These are phyloP conservation scores for Synchiropus splendidus DNA, from an alignment of 2,113 vertebrate genomes.

Conservation along the genomic window DNA sequence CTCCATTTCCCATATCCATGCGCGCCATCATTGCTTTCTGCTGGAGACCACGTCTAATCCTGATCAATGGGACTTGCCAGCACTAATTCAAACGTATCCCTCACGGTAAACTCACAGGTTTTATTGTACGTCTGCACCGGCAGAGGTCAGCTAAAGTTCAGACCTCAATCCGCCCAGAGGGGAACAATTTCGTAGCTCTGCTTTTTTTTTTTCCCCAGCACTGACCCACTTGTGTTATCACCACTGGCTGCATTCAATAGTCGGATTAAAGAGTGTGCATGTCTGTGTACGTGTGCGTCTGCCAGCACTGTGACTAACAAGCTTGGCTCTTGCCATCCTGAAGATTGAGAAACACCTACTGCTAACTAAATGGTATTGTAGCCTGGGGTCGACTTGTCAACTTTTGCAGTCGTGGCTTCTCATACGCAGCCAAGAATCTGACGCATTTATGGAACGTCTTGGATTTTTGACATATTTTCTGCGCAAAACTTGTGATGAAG, in stretches of 20 bases:
- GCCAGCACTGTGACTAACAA: conserved; percentile 56
- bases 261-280: conserved; percentile 56
- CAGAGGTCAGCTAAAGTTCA: conserved; percentile 62
- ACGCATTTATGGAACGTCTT: too few species aligned
- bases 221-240: conserved; percentile 63
- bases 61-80: conserved; percentile 38
- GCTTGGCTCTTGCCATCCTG: conserved; percentile 55
- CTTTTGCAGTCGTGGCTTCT: conserved; percentile 26
- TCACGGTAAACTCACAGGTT: conserved; percentile 21
- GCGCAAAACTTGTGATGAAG: too few species aligned
- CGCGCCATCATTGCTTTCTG: conserved; percentile 14
- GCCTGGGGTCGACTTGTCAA: conserved; percentile 48
- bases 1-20: conserved; percentile 18
- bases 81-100: conserved; percentile 38
- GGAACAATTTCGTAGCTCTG: conserved; percentile 37
- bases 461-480: too few species aligned
- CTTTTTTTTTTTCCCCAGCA: conserved; percentile 41
- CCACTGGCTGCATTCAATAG: conserved; percentile 40
- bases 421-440: conserved; percentile 15
- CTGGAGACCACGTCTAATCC: conserved; percentile 25
- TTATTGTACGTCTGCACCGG: conserved; percentile 26
- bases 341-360: conserved; percentile 60
- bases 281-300: conserved; percentile 5
- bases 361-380: conserved; percentile 52
- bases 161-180: conserved; percentile 48